These are phyloP conservation scores for Andrena praecox DNA, from an alignment of 2,888 invertebrate species.

Conservation along the genomic window DNA sequence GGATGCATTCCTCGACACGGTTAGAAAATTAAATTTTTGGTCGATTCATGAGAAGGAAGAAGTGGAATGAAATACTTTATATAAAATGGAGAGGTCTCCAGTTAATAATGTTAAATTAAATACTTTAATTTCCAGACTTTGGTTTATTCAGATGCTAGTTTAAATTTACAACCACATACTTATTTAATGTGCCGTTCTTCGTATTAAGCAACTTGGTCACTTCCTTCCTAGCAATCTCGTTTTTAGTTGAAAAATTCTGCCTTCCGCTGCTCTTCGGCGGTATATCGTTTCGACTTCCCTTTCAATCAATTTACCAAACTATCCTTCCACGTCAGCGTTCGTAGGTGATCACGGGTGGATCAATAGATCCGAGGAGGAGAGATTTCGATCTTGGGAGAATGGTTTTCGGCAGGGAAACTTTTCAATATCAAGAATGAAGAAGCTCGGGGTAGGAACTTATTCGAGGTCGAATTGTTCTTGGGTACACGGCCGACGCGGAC, in stretches of 20 bases:
- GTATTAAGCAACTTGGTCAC: neutral
- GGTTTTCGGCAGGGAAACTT: slow-evolving; percentile 46
- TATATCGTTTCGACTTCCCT: slow-evolving; percentile 16
- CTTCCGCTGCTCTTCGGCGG: neutral
- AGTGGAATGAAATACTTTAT: too few relatives aligned
- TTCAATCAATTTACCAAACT: slow-evolving; percentile 46
- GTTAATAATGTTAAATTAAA: too few relatives aligned
- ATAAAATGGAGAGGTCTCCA: too few relatives aligned
- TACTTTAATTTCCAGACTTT: too few relatives aligned
- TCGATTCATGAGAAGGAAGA: too few relatives aligned
- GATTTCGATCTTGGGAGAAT: slow-evolving; percentile 41
- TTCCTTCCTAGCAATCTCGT: neutral
- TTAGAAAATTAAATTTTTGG: too few relatives aligned
- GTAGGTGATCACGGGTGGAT: slow-evolving; percentile 3
- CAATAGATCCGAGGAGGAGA: slow-evolving; percentile 39
- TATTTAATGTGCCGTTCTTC: neutral
- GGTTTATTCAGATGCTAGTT: too few relatives aligned
- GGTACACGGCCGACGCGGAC: slow-evolving; percentile 11
- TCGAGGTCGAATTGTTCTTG: slow-evolving; percentile 42
- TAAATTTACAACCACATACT: too few relatives aligned
- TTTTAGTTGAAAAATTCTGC: neutral
- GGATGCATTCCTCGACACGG: too few relatives aligned
- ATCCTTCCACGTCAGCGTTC: slow-evolving; percentile 28
- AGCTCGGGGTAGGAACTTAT: slow-evolving; percentile 47
- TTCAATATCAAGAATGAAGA: slow-evolving; percentile 68